Conservation (phyloP, 2,888 invertebrate genomes). For the Clivina fossor region DNA sequence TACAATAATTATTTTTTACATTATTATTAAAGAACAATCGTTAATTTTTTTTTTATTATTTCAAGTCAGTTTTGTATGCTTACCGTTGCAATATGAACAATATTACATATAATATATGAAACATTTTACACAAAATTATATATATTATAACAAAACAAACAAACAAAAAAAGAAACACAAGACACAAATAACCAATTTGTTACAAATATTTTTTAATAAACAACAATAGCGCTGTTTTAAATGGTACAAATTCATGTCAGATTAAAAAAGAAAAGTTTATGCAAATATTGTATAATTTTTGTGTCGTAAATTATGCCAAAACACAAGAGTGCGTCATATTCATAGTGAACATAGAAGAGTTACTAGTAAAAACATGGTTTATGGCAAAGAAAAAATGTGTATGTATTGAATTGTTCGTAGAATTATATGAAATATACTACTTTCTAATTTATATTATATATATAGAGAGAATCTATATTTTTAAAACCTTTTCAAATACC, state of each 20-base stretch:
- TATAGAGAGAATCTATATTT: no score
- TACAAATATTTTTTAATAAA: constrained; percentile 45
- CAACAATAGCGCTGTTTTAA: constrained; percentile 53
- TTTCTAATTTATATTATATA: constrained; percentile 32
- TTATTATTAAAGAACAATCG: no score
- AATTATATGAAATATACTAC: constrained; percentile 33
- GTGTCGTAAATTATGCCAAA: constrained; percentile 48
- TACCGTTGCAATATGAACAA: neutral
- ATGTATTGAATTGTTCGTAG: constrained; percentile 31
- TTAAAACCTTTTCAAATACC: no score
- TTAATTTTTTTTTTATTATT: neutral
- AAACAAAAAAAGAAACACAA: constrained; percentile 16
- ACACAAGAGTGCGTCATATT: constrained; percentile 29
- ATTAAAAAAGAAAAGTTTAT: constrained; percentile 52
- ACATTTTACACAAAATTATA: constrained; percentile 26
- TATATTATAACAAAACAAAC: neutral
- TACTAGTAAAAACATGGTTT: constrained; percentile 28
- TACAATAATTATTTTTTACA: no score
- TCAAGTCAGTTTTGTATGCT: neutral
- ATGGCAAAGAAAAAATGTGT: constrained; percentile 31
- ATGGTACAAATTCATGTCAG: constrained; percentile 55
- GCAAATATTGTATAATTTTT: constrained; percentile 32
- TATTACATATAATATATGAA: constrained; percentile 21
- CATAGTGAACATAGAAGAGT: constrained; percentile 27
- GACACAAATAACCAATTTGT: constrained; percentile 27